Evolutionary conservation across 2,797 vertebrate genomes (phyloP).

Genomic region (Lepus oiostolus): DNA sequence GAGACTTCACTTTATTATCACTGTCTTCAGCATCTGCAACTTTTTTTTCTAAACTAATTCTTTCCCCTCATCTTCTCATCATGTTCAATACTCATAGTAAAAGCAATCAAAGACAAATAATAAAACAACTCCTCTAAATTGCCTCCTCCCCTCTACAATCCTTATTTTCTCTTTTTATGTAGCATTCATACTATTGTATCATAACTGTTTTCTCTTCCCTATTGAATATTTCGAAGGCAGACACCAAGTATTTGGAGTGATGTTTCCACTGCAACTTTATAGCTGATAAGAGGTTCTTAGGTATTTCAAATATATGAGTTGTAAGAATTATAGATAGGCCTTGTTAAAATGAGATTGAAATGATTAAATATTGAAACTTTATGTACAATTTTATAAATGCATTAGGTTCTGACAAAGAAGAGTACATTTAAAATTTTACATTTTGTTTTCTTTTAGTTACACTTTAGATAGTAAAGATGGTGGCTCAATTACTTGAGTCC

Average conservation of each 20-base stretch:
- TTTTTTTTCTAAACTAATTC: background rate
- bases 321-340: background rate
- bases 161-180: background rate
- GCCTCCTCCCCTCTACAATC: background rate
- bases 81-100: background rate
- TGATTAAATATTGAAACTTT: background rate
- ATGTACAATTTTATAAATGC: slow-evolving; percentile 33
- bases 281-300: background rate
- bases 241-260: background rate
- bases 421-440: background rate
- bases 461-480: slow-evolving; percentile 47
- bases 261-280: background rate
- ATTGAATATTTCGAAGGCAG: background rate
- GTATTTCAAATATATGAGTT: background rate
- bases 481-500: too few species aligned
- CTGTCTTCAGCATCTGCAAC: background rate
- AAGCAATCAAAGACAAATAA: background rate
- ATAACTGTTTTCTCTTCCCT: background rate
- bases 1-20: background rate
- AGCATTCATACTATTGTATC: background rate
- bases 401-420: slow-evolving; percentile 65
- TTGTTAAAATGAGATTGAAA: slow-evolving; percentile 54
- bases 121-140: background rate
- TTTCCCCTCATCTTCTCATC: background rate
- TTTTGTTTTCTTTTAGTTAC: slow-evolving; percentile 72